Conservation (phyloP, 2,797 vertebrate species). For the Poeciliopsis gracilis region DNA sequence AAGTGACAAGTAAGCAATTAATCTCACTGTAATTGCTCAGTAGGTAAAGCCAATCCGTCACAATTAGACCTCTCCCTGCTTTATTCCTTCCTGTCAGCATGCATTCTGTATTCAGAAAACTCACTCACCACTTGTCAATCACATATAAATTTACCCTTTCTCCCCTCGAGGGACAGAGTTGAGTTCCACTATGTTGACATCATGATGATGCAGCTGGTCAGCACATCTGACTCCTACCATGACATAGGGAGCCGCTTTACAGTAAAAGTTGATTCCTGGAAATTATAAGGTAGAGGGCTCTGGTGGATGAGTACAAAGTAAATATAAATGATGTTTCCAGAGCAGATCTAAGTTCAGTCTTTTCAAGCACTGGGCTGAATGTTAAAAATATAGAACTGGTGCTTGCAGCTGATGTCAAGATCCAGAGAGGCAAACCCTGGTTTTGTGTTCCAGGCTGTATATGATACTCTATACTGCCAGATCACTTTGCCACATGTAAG, state of each 20-base stretch:
- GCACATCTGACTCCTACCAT: constrained; percentile 46
- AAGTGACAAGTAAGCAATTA: constrained; percentile 73
- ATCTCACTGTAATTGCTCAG: constrained; percentile 72
- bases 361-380: constrained; percentile 11
- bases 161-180: constrained; percentile 34
- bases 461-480: constrained; percentile 28
- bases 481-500: constrained; percentile 36
- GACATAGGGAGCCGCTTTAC: not conserved
- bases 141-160: constrained; percentile 38
- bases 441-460: constrained; percentile 12
- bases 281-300: constrained; percentile 10
- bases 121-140: constrained; percentile 65
- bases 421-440: constrained; percentile 25
- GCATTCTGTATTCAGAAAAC: constrained; percentile 41
- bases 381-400: constrained; percentile 21
- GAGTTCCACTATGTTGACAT: constrained; percentile 64
- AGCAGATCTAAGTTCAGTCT: not conserved
- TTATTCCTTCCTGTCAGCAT: constrained; percentile 23
- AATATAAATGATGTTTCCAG: not conserved
- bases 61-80: constrained; percentile 21
- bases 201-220: constrained; percentile 49
- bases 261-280: constrained; percentile 2
- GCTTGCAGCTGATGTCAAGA: constrained; percentile 27
- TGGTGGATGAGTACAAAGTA: not conserved
- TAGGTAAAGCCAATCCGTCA: constrained; percentile 63